These are phyloP conservation scores for Tetraodon nigroviridis DNA, from an alignment of 2,113 vertebrate genomes.

Conservation along the genomic window DNA sequence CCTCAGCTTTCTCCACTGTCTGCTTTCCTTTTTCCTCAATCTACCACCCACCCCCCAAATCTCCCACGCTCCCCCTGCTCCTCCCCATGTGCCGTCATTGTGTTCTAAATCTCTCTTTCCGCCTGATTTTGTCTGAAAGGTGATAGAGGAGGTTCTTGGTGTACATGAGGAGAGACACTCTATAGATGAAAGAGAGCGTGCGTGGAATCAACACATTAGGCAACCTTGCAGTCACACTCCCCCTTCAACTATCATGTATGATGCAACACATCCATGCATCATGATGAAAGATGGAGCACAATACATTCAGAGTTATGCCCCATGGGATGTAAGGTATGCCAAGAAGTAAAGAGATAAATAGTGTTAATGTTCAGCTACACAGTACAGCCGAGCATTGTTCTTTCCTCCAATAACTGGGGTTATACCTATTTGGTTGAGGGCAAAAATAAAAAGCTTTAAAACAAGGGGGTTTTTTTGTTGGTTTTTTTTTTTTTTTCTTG, in stretches of 20 bases:
- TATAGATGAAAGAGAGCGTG: constrained; percentile 47
- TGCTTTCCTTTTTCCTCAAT: constrained; percentile 16
- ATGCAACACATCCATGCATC: constrained; percentile 40
- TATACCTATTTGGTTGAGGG: too few species aligned
- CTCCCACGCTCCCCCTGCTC: constrained; percentile 35
- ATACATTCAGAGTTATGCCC: constrained; percentile 35
- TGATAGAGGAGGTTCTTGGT: constrained; percentile 49
- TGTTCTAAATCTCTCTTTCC: constrained; percentile 56
- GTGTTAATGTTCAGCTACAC: constrained; percentile 19
- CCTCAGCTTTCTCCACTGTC: not conserved
- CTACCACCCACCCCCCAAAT: constrained; percentile 3
- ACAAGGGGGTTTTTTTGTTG: too few species aligned
- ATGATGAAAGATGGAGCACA: constrained; percentile 17
- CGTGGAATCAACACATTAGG: constrained; percentile 53
- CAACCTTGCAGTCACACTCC: constrained; percentile 39
- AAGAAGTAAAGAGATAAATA: constrained; percentile 41
- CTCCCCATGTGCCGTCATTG: constrained; percentile 33
- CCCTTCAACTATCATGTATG: constrained; percentile 21
- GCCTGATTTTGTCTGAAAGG: constrained; percentile 54
- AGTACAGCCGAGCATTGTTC: not conserved
- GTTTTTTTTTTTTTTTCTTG: too few species aligned
- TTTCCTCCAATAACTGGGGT: not conserved
- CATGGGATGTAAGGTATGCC: constrained; percentile 39
- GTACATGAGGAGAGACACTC: constrained; percentile 40
- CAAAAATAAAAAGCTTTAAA: too few species aligned